Evolutionary conservation across 2,113 vertebrate genomes (phyloP).

Genomic region (Scartelaos histophorus): DNA sequence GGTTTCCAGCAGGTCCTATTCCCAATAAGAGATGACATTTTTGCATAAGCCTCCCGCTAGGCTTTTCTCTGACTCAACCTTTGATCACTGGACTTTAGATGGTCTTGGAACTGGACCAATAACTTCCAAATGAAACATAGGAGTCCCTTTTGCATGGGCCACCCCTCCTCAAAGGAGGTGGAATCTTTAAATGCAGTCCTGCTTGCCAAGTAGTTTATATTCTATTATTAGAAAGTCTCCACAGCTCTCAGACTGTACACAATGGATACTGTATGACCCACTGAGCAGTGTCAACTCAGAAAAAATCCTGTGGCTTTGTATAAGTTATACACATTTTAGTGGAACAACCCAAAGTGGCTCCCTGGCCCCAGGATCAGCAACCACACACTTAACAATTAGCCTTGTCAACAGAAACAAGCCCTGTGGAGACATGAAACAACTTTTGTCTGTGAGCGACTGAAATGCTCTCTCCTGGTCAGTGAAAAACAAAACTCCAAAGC

Average conservation of each 20-base stretch:
- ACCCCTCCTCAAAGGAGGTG: conserved; percentile 57
- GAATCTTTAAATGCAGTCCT: conserved; percentile 64
- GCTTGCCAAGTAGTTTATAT: conserved; percentile 68
- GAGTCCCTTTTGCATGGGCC: conserved; percentile 63
- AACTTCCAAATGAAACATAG: conserved; percentile 78
- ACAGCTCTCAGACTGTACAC: conserved; percentile 34
- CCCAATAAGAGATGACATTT: conserved; percentile 71
- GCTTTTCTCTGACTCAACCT: conserved; percentile 73
- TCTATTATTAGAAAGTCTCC: conserved; percentile 69
- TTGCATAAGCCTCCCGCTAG: conserved; percentile 75
- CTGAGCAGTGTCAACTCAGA: conserved; percentile 42
- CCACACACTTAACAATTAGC: conserved; percentile 79
- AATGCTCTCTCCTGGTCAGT: conserved; percentile 58
- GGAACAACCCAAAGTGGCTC: conserved; percentile 68
- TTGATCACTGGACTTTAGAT: conserved; percentile 79
- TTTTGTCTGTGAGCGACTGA: conserved; percentile 71
- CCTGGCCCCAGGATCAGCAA: conserved; percentile 70
- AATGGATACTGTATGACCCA: conserved; percentile 66
- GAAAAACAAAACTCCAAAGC: conserved; percentile 55
- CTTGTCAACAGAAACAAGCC: conserved; percentile 75
- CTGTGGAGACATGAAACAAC: conserved; percentile 61
- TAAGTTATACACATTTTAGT: conserved; percentile 62
- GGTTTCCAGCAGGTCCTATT: conserved; percentile 58
- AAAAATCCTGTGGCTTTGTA: conserved; percentile 51
- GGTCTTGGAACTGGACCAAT: conserved; percentile 77